Evolutionary conservation across 1,140 invertebrate genomes (phyloP).

Genomic region (Phenacoccus solenopsis): DNA sequence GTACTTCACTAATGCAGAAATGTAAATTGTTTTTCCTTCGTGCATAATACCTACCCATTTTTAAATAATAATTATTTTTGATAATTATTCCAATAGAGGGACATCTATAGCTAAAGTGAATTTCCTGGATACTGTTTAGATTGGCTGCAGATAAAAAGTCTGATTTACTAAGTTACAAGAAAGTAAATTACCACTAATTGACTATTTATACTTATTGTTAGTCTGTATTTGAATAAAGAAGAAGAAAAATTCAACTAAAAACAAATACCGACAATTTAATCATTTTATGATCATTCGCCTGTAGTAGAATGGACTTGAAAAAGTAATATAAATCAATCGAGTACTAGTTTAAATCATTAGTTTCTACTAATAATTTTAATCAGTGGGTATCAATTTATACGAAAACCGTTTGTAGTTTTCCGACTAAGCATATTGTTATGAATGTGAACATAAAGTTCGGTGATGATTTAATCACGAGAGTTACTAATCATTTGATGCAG

Average conservation of each 20-base stretch:
- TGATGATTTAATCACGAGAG: background rate
- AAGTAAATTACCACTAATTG: too few species aligned
- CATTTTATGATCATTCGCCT: background rate
- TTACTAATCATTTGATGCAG: background rate
- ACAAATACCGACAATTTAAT: background rate
- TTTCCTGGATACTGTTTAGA: too few species aligned
- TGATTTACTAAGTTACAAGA: too few species aligned
- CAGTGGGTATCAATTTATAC: background rate
- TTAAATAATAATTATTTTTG: too few species aligned
- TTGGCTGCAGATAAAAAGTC: too few species aligned
- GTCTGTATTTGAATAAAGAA: too few species aligned
- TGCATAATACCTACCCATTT: too few species aligned
- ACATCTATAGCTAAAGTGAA: too few species aligned
- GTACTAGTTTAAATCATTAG: background rate
- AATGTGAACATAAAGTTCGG: background rate
- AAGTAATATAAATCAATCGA: background rate
- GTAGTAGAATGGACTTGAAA: background rate
- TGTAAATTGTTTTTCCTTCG: too few species aligned
- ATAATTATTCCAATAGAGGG: too few species aligned
- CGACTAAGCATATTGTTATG: background rate
- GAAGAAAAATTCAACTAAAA: background rate
- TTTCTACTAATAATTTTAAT: background rate
- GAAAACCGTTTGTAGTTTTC: conserved; percentile 1
- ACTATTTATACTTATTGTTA: too few species aligned
- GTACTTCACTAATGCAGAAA: too few species aligned